These are phyloP conservation scores for Vanessa atalanta DNA, from an alignment of 1,140 invertebrate species.

Conservation along the genomic window DNA sequence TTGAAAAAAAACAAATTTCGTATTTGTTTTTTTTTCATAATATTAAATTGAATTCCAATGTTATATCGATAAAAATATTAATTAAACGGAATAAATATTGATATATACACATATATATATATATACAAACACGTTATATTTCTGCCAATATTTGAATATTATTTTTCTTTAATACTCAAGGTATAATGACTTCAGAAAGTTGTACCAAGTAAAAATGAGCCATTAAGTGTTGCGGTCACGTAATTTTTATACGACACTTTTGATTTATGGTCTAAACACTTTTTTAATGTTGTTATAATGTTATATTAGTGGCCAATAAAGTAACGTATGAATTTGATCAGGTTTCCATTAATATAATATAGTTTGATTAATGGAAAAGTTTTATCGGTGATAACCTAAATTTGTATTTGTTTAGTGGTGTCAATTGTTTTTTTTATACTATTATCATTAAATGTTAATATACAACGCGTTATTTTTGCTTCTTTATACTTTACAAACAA, in stretches of 20 bases:
- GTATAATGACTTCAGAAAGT: neutral
- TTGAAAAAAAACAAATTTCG: too few species aligned
- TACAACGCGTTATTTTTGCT: neutral
- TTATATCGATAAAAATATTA: too few species aligned
- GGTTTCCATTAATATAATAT: too few species aligned
- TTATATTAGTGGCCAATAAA: constrained; percentile 2
- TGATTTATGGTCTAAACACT: neutral
- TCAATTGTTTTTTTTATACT: neutral
- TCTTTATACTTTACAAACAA: too few species aligned
- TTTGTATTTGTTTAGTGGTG: neutral
- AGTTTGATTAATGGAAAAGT: neutral
- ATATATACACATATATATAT: too few species aligned
- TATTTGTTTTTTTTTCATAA: too few species aligned
- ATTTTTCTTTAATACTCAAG: neutral
- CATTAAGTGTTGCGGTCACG: neutral
- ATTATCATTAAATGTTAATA: neutral
- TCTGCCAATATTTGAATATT: too few species aligned
- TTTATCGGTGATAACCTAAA: constrained; percentile 6
- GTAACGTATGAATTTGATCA: too few species aligned
- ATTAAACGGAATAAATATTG: too few species aligned
- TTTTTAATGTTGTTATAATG: neutral
- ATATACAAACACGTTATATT: too few species aligned
- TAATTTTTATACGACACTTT: constrained; percentile 1
- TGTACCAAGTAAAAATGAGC: neutral
- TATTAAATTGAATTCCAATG: too few species aligned